Evolutionary conservation across 2,113 vertebrate genomes (phyloP).

Genomic region (Microtus montanus): DNA sequence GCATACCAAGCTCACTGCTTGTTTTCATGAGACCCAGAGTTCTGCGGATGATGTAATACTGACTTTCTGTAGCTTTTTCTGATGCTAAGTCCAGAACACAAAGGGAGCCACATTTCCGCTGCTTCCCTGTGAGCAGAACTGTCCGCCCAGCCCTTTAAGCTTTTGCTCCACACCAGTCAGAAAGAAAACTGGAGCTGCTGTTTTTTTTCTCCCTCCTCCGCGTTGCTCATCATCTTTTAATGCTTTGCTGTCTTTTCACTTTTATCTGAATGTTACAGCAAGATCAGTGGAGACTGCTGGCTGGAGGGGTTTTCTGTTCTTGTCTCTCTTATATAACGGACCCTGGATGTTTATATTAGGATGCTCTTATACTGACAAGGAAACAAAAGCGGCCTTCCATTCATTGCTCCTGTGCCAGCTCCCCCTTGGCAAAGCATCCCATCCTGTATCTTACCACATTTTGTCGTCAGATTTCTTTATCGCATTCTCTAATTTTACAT

Average conservation of each 20-base stretch:
- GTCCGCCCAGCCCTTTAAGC: slow-evolving; percentile 38
- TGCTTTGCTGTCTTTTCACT: slow-evolving; percentile 57
- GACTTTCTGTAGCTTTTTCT: not conserved
- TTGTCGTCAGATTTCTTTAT: slow-evolving; percentile 24
- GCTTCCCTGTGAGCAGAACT: slow-evolving; percentile 17
- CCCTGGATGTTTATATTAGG: slow-evolving; percentile 45
- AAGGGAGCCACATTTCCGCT: slow-evolving; percentile 42
- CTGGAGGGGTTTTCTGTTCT: slow-evolving; percentile 66
- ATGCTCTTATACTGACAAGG: slow-evolving; percentile 12
- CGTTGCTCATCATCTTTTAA: slow-evolving; percentile 61
- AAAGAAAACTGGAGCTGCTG: slow-evolving; percentile 52
- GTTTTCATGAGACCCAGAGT: not conserved
- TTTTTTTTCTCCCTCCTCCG: not conserved
- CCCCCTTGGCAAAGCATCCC: not conserved
- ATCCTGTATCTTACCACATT: not conserved
- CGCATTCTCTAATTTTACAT: slow-evolving; percentile 33
- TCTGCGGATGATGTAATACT: not conserved
- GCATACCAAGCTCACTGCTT: not conserved
- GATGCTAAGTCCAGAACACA: slow-evolving; percentile 14
- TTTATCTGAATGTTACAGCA: slow-evolving; percentile 63
- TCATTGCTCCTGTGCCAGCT: slow-evolving; percentile 9
- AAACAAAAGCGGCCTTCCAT: not conserved
- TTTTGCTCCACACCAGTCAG: slow-evolving; percentile 31
- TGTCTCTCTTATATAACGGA: slow-evolving; percentile 59
- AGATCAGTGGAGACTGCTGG: slow-evolving; percentile 50